These are phyloP conservation scores for Philonicus albiceps DNA, from an alignment of 2,888 invertebrate species.

Conservation along the genomic window DNA sequence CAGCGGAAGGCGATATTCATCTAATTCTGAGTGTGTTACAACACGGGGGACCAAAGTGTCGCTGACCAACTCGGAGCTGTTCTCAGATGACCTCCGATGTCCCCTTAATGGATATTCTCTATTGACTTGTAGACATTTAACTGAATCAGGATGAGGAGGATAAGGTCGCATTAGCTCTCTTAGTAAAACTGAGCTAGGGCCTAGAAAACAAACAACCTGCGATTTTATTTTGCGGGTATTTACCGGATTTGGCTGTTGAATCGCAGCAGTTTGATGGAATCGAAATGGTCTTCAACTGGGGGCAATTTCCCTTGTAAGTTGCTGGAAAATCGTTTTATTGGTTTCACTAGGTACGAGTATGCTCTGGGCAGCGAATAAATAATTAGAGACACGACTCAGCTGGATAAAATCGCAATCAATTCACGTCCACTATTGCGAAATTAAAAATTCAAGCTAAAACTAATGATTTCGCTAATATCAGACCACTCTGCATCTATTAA, in stretches of 20 bases:
- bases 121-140: conserved; percentile 42
- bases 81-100: conserved; percentile 38
- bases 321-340: not conserved
- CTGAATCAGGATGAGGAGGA: conserved; percentile 42
- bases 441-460: not conserved
- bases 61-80: conserved; percentile 32
- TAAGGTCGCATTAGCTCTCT: conserved; percentile 25
- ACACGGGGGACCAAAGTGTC: conserved; percentile 29
- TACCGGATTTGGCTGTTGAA: conserved; percentile 21
- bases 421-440: not conserved
- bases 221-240: conserved; percentile 34
- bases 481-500: conserved; percentile 2
- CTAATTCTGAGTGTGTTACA: conserved; percentile 4
- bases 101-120: conserved; percentile 39
- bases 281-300: not conserved
- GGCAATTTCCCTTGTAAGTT: not conserved
- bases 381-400: not conserved
- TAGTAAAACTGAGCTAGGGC: not conserved
- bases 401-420: not conserved
- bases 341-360: not conserved
- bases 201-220: conserved; percentile 32
- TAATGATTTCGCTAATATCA: conserved; percentile 18
- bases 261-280: conserved; percentile 8
- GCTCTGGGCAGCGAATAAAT: not conserved
- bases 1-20: conserved; percentile 31